Conservation (phyloP, 2,113 vertebrate genomes). For the Microcebus ravelobensis region DNA sequence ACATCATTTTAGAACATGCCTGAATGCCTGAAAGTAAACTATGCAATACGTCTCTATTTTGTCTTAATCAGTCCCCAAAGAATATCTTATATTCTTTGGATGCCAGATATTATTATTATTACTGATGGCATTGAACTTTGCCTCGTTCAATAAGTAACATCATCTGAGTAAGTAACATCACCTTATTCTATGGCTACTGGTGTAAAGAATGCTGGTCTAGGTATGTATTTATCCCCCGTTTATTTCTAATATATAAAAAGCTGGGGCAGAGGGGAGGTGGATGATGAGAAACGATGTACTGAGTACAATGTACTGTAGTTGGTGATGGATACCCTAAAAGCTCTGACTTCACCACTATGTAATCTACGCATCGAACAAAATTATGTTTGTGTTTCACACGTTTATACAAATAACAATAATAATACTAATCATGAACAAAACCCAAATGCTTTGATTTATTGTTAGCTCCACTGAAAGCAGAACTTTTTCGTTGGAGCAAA, state of each 20-base stretch:
- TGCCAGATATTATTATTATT: not conserved
- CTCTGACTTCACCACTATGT: too few species aligned
- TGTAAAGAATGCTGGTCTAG: not conserved
- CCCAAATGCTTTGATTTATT: not conserved
- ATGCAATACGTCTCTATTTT: not conserved
- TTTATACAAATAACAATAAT: too few species aligned
- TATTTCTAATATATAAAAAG: not conserved
- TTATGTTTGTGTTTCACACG: too few species aligned
- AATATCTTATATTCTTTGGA: not conserved
- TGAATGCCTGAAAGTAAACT: not conserved
- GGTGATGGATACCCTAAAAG: too few species aligned
- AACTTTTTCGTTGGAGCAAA: conserved; percentile 19
- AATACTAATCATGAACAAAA: too few species aligned
- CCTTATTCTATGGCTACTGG: not conserved
- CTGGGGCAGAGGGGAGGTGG: too few species aligned
- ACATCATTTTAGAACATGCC: not conserved
- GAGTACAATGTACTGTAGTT: too few species aligned
- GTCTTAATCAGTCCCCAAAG: not conserved
- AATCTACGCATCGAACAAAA: too few species aligned
- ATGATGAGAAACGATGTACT: too few species aligned
- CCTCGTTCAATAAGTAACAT: not conserved
- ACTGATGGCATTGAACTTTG: not conserved
- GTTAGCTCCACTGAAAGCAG: not conserved
- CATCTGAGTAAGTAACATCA: not conserved
- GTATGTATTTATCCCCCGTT: not conserved